Evolutionary conservation across 2,888 invertebrate genomes (phyloP).

Genomic region (Tenthredo livida): DNA sequence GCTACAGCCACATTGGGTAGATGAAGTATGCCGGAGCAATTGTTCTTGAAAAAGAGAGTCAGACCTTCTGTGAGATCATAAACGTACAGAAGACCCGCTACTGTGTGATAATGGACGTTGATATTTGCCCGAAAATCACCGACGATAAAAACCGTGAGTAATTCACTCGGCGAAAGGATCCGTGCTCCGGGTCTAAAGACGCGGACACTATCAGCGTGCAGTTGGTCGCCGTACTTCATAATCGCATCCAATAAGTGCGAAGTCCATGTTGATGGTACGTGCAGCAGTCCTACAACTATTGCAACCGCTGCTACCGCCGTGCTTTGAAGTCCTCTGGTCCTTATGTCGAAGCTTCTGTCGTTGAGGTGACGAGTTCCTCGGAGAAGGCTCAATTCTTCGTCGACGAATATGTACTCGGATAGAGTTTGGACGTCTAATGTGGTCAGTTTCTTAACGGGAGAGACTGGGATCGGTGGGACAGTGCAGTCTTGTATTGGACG

Average conservation of each 20-base stretch:
- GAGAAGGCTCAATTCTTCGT: conserved; percentile 67
- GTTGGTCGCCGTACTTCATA: conserved; percentile 83
- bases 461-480: conserved; percentile 61
- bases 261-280: conserved; percentile 81
- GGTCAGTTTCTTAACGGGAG: conserved; percentile 59
- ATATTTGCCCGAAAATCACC: conserved; percentile 70
- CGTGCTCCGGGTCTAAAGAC: conserved; percentile 63
- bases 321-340: conserved; percentile 77
- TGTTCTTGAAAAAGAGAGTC: conserved; percentile 81
- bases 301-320: conserved; percentile 81
- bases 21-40: conserved; percentile 81
- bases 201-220: conserved; percentile 78
- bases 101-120: conserved; percentile 65
- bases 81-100: conserved; percentile 68
- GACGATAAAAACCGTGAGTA: conserved; percentile 70
- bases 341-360: conserved; percentile 61
- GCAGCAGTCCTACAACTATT: conserved; percentile 81
- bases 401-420: conserved; percentile 64
- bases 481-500: conserved; percentile 64
- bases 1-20: conserved; percentile 80
- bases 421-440: conserved; percentile 66
- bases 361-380: conserved; percentile 66
- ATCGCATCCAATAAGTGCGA: conserved; percentile 81
- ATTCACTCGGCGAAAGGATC: conserved; percentile 69
- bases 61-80: conserved; percentile 75